Base-by-base conservation (phyloP, 2,797 vertebrate species). In the Eutrigla gurnardus region DNA sequence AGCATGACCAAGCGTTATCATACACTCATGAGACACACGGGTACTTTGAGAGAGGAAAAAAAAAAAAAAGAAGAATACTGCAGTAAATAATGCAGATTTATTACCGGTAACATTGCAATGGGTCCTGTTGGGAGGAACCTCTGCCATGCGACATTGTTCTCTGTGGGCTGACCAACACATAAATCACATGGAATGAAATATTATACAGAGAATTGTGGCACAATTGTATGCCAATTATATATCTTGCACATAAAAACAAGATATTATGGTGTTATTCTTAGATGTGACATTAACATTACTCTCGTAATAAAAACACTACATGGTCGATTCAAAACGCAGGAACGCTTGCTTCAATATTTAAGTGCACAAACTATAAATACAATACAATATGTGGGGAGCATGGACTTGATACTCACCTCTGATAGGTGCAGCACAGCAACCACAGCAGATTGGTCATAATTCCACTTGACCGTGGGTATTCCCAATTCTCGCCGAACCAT, bases 71-170 rank as follows among this genome's bases (percentile, higher is more conserved):
- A n/a, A 39, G 75, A 65, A 77, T 32, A 37, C n/a, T 36, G 35
- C 8, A 61, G 53, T 36, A 61, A 80, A 76, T 64, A 50, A 49
- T 60, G 43, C 6, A 37, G 68, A 78, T 43, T 50, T 60, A 94
- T 96, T 96, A 99, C 98, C 87, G 97, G 98, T 76, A 99, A 93
- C 91, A 99, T 95, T 0, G 98, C 98, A 66, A 99, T 97, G 61
- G 98, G 98, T 73, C 98, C 98, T 0, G 96, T 96, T 39, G 98
- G 98, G 83, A 99, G 97, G 90, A 99, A 99, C 82, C 98, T 95
- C 93, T 99, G 98, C 98, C 98, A 99, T 0, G 98, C 97, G 40
- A 99, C 97, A 13, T 97, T 97, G 92, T 99, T 99, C 89, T 98
- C 97, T 40, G 97, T 99, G 83, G 96, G 93, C 98, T 99, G 90